Evolutionary conservation across 2,888 invertebrate genomes (phyloP).

Genomic region (Bursaphelenchus okinawaensis): DNA sequence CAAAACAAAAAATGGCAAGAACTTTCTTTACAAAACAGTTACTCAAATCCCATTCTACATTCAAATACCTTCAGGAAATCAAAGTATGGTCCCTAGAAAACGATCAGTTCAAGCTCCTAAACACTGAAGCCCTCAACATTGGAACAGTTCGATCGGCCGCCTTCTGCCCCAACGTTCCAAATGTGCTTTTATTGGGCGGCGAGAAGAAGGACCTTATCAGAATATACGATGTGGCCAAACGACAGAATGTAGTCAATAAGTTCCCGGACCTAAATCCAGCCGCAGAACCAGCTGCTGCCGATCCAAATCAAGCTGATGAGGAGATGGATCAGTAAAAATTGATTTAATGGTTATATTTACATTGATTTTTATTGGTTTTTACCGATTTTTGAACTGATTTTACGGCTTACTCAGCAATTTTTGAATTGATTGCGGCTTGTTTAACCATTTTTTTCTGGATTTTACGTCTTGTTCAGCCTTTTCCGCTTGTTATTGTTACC

Average conservation of each 20-base stretch:
- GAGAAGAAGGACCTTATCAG: constrained; percentile 40
- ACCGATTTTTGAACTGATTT: background rate
- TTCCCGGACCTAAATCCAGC: constrained; percentile 22
- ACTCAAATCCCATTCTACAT: background rate
- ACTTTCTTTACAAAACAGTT: too few relatives aligned
- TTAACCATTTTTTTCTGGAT: too few relatives aligned
- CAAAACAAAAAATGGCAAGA: too few relatives aligned
- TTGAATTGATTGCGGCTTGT: too few relatives aligned
- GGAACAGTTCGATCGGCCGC: constrained; percentile 35
- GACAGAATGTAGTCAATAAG: constrained; percentile 34
- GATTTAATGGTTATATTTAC: background rate
- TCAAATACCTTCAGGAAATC: constrained; percentile 38
- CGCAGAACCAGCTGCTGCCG: background rate
- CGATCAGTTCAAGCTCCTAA: constrained; percentile 29
- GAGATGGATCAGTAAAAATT: background rate
- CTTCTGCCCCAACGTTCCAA: constrained; percentile 44
- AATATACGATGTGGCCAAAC: constrained; percentile 40
- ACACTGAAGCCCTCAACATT: constrained; percentile 34
- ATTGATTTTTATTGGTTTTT: background rate
- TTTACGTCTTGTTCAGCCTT: background rate
- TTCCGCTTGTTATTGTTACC: background rate
- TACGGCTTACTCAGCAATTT: too few relatives aligned
- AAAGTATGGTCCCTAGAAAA: constrained; percentile 41
- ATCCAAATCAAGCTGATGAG: background rate
- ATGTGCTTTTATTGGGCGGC: constrained; percentile 40